phyloP scores from a whole-genome alignment of 2,113 vertebrate genomes.

The Nymphicus hollandicus region DNA sequence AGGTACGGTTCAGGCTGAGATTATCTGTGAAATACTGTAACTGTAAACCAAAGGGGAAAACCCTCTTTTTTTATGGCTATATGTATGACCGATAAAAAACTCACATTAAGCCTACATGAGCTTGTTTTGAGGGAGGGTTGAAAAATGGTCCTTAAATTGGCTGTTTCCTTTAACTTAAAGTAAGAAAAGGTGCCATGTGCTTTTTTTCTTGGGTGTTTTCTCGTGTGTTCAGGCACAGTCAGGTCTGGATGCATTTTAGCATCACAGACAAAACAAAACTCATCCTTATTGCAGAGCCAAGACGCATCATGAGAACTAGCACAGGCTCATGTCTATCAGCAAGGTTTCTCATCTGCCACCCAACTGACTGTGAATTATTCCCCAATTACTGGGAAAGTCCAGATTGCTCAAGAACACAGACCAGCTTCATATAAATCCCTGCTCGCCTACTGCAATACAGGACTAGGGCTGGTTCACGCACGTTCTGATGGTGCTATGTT shows the following conservation, averaged over 20 bases:
- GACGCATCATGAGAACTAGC: accelerated
- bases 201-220: neutral
- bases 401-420: accelerated
- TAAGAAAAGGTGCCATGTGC: neutral
- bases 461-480: neutral
- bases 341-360: neutral
- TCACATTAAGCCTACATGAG: neutral
- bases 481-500: neutral
- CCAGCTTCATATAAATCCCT: neutral
- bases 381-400: accelerated
- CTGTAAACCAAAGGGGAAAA: neutral
- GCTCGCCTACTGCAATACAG: too few relatives aligned
- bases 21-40: neutral
- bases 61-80: neutral
- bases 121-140: neutral
- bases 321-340: neutral
- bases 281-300: neutral
- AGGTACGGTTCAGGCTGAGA: neutral
- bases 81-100: neutral
- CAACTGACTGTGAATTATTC: neutral
- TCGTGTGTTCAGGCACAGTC: neutral
- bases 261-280: neutral
- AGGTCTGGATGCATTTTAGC: neutral
- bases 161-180: neutral
- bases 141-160: neutral